phyloP scores from a whole-genome alignment of 1,140 invertebrate species.

The Callitettix versicolor region DNA sequence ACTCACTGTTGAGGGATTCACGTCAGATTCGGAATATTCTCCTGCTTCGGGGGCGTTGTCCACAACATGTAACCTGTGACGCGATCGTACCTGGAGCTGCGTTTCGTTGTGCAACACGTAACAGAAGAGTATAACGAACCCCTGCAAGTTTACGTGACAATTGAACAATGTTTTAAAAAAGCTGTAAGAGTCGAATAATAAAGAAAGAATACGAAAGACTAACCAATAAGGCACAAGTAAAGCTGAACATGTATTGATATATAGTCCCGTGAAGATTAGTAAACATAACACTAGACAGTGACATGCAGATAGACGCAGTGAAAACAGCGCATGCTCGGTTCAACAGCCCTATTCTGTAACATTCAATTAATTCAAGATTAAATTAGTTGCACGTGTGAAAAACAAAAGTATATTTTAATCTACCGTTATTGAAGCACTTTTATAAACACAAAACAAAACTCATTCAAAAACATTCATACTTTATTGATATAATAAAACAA shows the following conservation, averaged over 20 bases:
- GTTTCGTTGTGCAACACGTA: conserved; percentile 39
- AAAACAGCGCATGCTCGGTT: conserved; percentile 45
- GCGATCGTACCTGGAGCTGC: conserved; percentile 21
- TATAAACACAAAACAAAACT: too few species aligned
- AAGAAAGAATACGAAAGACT: conserved; percentile 1
- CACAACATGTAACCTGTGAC: conserved; percentile 16
- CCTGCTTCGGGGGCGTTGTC: conserved; percentile 27
- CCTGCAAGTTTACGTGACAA: conserved; percentile 30
- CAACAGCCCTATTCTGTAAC: conserved; percentile 42
- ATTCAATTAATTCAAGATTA: too few species aligned
- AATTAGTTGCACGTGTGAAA: too few species aligned
- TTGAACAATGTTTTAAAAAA: conserved; percentile 14
- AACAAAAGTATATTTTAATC: too few species aligned
- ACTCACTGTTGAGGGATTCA: conserved; percentile 40
- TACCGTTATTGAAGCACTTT: too few species aligned
- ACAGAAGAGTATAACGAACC: conserved; percentile 37
- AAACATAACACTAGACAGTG: conserved; percentile 46
- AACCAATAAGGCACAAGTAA: conserved; percentile 44
- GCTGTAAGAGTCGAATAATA: not conserved
- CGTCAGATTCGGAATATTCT: conserved; percentile 36
- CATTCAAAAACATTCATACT: too few species aligned
- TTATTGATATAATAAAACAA: too few species aligned
- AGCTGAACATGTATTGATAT: conserved; percentile 46
- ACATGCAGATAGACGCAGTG: conserved; percentile 41
- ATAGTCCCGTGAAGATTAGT: conserved; percentile 44